Percentiles rank a stretch among this genome's conserved stretches.
Evolutionary conservation across 2,797 vertebrate genomes (phyloP).

Genomic region (Crossoptilon crossoptilon): DNA sequence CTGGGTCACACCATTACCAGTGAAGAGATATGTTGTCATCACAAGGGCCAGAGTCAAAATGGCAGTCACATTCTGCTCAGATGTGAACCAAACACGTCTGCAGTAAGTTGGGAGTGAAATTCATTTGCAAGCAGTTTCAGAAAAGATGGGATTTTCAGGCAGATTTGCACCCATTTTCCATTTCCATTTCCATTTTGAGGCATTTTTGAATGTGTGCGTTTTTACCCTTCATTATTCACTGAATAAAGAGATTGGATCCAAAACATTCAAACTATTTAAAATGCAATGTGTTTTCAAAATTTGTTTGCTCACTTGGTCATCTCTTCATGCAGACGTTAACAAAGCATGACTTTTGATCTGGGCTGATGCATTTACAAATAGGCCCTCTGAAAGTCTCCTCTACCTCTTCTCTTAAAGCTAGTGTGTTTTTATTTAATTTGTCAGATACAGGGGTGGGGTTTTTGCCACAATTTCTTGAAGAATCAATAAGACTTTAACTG

Average conservation of each 20-base stretch:
- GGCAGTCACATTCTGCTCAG: background rate
- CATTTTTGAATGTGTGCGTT: background rate
- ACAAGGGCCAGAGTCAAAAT: too few relatives aligned
- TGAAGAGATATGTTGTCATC: too few relatives aligned
- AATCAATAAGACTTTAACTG: background rate
- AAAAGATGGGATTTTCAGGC: background rate
- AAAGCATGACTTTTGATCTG: background rate
- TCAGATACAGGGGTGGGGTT: background rate
- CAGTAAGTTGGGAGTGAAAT: background rate
- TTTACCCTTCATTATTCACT: background rate
- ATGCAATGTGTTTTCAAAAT: background rate
- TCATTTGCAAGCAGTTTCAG: background rate
- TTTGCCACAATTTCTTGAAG: background rate
- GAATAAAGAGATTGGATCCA: background rate
- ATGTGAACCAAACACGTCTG: background rate
- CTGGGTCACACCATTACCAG: too few relatives aligned
- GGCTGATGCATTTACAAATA: background rate
- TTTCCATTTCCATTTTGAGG: background rate
- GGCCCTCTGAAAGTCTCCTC: background rate
- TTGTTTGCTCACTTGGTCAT: background rate
- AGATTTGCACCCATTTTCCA: background rate
- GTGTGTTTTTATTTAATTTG: background rate
- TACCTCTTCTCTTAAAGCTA: background rate
- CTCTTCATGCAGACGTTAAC: background rate
- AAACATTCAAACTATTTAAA: background rate